phyloP scores from a whole-genome alignment of 2,113 vertebrate genomes.

The Lanius ludovicianus region DNA sequence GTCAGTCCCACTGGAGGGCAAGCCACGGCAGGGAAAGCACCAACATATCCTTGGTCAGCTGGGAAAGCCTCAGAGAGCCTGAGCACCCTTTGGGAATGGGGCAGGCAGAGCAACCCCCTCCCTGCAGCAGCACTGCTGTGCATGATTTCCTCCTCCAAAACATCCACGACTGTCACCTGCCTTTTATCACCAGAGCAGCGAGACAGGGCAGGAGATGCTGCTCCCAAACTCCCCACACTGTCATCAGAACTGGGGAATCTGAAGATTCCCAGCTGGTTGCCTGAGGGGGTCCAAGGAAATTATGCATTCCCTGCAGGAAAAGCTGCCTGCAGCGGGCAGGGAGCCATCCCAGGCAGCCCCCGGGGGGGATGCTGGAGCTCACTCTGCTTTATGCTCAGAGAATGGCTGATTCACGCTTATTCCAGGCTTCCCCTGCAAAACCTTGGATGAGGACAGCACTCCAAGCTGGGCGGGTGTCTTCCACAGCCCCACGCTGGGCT shows the following conservation, averaged over 20 bases:
- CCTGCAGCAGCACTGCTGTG: not conserved
- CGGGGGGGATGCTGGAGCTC: not conserved
- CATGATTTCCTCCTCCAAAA: not conserved
- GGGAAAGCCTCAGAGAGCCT: not conserved
- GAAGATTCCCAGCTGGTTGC: not conserved
- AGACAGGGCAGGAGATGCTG: not conserved
- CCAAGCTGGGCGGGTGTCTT: conserved; percentile 23
- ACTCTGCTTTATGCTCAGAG: not conserved
- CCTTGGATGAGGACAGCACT: conserved; percentile 27
- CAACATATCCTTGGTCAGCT: not conserved
- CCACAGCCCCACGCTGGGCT: not conserved
- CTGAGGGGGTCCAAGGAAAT: not conserved
- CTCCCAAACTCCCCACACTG: not conserved
- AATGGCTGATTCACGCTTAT: conserved; percentile 35
- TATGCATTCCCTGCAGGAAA: not conserved
- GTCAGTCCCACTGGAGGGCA: not conserved
- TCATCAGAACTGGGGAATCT: not conserved
- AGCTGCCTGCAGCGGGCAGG: not conserved
- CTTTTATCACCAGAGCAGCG: not conserved
- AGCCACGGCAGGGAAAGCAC: not conserved
- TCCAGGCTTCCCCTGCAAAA: conserved; percentile 29
- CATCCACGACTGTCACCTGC: rapidly evolving
- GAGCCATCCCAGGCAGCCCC: not conserved
- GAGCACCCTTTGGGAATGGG: not conserved
- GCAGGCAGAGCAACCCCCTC: not conserved